phyloP scores from a whole-genome alignment of 2,797 vertebrate genomes.

The Crax fasciolata region DNA sequence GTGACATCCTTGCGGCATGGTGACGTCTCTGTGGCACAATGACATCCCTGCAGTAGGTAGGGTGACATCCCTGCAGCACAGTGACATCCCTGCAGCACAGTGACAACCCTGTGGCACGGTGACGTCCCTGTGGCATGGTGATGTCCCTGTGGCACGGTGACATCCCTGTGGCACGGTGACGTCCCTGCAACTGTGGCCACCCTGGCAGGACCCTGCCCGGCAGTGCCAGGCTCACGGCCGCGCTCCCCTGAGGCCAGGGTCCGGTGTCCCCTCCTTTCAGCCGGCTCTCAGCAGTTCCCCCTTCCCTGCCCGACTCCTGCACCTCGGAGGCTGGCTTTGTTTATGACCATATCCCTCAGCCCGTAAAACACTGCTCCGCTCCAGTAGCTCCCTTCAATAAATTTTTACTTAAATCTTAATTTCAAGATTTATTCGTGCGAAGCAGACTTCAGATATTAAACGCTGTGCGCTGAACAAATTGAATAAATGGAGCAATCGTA shows the following conservation, averaged over 20 bases:
- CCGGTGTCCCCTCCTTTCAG: background rate
- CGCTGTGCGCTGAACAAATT: constrained; percentile 5
- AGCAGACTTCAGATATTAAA: constrained; percentile 59
- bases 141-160: too few species aligned
- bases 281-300: background rate
- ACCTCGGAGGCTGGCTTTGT: background rate
- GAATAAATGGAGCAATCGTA: constrained; percentile 58
- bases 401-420: constrained; percentile 39
- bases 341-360: background rate
- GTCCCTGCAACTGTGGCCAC: too few species aligned
- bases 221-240: background rate
- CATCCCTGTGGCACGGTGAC: too few species aligned
- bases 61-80: background rate
- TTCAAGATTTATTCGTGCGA: constrained; percentile 52
- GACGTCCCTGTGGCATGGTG: too few species aligned
- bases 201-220: too few species aligned
- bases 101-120: too few species aligned
- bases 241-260: background rate
- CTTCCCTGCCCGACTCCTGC: background rate
- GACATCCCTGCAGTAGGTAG: too few species aligned
- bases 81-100: too few species aligned
- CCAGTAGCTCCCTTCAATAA: constrained; percentile 13
- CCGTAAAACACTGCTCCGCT: constrained; percentile 15
- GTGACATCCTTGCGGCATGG: background rate
- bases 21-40: too few species aligned